Conservation (phyloP, 2,888 invertebrate genomes). For the Lathronympha strigana region DNA sequence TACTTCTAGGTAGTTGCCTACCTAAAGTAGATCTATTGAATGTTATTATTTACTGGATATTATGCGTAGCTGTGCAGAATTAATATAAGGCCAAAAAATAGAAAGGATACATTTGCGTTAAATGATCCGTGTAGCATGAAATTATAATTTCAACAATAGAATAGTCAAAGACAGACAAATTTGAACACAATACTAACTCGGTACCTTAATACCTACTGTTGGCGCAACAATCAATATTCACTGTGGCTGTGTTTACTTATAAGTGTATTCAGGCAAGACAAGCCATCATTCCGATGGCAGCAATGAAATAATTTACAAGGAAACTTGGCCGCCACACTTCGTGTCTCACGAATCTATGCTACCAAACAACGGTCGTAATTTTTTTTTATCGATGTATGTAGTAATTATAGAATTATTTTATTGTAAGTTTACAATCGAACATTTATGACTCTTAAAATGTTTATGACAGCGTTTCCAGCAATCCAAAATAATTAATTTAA, state of each 20-base stretch:
- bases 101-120: too few relatives aligned
- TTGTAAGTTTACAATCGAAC: constrained; percentile 32
- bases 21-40: too few relatives aligned
- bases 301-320: constrained; percentile 7
- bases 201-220: too few relatives aligned
- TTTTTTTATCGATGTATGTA: constrained; percentile 29
- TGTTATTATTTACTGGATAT: too few relatives aligned
- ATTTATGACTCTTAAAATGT: constrained; percentile 39
- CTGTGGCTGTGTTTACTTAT: background rate
- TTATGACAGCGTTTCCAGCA: constrained; percentile 38
- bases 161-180: too few relatives aligned
- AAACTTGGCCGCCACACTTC: background rate
- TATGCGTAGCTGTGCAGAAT: too few relatives aligned
- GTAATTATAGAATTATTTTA: constrained; percentile 36
- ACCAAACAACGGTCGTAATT: constrained; percentile 15
- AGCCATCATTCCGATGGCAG: background rate
- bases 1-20: too few relatives aligned
- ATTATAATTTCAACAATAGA: too few relatives aligned
- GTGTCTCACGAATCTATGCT: background rate
- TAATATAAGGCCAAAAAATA: too few relatives aligned
- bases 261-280: background rate
- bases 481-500: constrained; percentile 40
- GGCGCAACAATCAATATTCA: background rate
- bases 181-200: too few relatives aligned
- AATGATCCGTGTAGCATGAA: too few relatives aligned